Base-by-base conservation (phyloP, 2,113 vertebrate species). In the Psophia crepitans region DNA sequence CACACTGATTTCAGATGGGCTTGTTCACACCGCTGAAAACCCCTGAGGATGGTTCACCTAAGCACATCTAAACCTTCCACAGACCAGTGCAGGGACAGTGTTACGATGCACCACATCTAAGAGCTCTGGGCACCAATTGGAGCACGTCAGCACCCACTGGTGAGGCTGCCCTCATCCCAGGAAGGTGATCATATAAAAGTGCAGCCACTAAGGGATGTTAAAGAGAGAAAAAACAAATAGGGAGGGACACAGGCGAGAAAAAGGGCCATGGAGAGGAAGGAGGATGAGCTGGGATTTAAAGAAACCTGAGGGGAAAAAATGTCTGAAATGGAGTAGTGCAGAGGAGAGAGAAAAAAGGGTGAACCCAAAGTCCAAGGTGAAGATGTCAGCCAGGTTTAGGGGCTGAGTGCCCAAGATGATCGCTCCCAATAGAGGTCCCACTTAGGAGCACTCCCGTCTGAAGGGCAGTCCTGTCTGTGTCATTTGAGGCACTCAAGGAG, bases 91-190 rank as follows among this genome's bases (percentile, higher is more conserved):
- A 63, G 41, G 8, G 32, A 35, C 18, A 57, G 35, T 1, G 0
- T 35, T 39, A 4, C 58, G 21, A 32, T 28, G 33, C 12, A 51
- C 43, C 16, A 24, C 35, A 39, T 37, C 51, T 17, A 44, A 54
- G 14, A 60, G 51, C 17, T 49, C 27, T 24, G 44, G 23, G 51
- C 46, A 77, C 30, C 1, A 1, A 24, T 22, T 6, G 20, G 35
- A 58, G 33, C 1, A 0, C 11, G 12, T 20, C 5, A 0, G 17
- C n/a, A 82, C 15, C 23, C 14, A 11, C 13, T 18, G 9, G 27
- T 37, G 56, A 68, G 37, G 20, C 33, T 85, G 23, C 18, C 32
- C 7, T 53, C 15, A 23, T n/a, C n/a, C 43, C 23, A 73, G 44
- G 24, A 68, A 64, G 27, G 12, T 26, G 23, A 57, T 4, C 13